Evolutionary conservation across 2,113 vertebrate species (phyloP), one percentile per base, ranked within the genome.

Genomic region (Rutilus rutilus): DNA sequence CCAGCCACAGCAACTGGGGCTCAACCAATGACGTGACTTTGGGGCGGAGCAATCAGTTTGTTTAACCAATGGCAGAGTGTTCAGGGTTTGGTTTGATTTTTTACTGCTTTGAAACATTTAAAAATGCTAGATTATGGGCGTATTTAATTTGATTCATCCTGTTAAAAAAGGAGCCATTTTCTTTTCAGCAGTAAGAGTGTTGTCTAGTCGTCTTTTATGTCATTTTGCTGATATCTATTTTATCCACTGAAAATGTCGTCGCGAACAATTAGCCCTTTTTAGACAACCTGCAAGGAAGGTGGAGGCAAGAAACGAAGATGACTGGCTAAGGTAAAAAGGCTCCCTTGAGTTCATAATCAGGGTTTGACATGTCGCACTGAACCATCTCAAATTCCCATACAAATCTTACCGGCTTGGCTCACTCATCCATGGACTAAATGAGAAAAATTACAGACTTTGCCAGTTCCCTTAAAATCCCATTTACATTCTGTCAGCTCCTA

Each of bases 401-500:
- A 95, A 95, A 95, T 91, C 89, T 86, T 89, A 93, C 93, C 92
- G 91, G 93, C 93, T 91, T 92, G 94, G 92, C 95, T 78, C 95
- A 94, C 94, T 96, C 95, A 95, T 96, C 95, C 93, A 89, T 93
- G 94, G 93, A 94, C 93, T 95, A 96, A 96, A 96, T 96, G 94
- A 96, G 95, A 96, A 95, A 96, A 96, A 95, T 94, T 93, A 95
- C 94, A 92, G 89, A 93, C 95, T 95, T 93, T 94, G 94, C 94
- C 91, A 94, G 93, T 94, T 95, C 94, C 93, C 96, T 96, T 93
- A 95, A 95, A 95, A 95, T 89, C 91, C 93, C 93, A 96, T 97
- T 96, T 97, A 95, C 95, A 96, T 96, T 93, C 95, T 96, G 96
- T 96, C 96, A 96, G 94, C 92, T 96, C 88, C 92, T 91, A 96